Evolutionary conservation across 2,888 invertebrate species (phyloP).

Genomic region (Notodonta ziczac): DNA sequence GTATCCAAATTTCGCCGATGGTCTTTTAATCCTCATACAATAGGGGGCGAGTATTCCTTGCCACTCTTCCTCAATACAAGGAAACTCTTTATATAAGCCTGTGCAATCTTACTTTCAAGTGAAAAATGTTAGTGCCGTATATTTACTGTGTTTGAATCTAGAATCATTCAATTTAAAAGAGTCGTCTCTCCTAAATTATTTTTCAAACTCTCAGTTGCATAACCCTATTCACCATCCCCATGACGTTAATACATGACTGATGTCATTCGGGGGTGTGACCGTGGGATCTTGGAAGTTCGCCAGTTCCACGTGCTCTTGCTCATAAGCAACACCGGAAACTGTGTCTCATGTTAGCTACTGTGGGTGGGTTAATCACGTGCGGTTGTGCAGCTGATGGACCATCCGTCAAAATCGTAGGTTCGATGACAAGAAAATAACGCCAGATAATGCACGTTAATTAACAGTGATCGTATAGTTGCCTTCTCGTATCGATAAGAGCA

Average conservation of each 20-base stretch:
- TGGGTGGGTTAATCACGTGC: constrained; percentile 30
- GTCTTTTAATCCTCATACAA: too few relatives aligned
- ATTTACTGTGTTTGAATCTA: too few relatives aligned
- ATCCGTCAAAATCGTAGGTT: not conserved
- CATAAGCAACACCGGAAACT: constrained; percentile 16
- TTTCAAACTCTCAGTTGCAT: constrained; percentile 5
- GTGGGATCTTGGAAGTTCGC: constrained; percentile 41
- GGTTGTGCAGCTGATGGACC: not conserved
- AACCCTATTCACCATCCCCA: not conserved
- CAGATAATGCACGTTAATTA: too few relatives aligned
- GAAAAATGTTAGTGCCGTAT: too few relatives aligned
- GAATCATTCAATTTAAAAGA: too few relatives aligned
- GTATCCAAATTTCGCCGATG: too few relatives aligned
- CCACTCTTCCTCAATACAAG: too few relatives aligned
- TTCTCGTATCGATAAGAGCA: too few relatives aligned
- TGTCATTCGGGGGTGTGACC: constrained; percentile 57
- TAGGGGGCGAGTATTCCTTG: too few relatives aligned
- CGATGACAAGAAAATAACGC: not conserved
- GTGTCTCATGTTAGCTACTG: constrained; percentile 24
- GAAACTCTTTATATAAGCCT: too few relatives aligned
- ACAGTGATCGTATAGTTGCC: too few relatives aligned
- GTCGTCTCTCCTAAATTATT: not conserved
- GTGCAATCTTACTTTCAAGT: too few relatives aligned
- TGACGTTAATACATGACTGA: constrained; percentile 17
- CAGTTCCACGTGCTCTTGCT: constrained; percentile 41